Conservation (phyloP, 2,888 invertebrate genomes). For the Nephrocerus scutellatus region DNA sequence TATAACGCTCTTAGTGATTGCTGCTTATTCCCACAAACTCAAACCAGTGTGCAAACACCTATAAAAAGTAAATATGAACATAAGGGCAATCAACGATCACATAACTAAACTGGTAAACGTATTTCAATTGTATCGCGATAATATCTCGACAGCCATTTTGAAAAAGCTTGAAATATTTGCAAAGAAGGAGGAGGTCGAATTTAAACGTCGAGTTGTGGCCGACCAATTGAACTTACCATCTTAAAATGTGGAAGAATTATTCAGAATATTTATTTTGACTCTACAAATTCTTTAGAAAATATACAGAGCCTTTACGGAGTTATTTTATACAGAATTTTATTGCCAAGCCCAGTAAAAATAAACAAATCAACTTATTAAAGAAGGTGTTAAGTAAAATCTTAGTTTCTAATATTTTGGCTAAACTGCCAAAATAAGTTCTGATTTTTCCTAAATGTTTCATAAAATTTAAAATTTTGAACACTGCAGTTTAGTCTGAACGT, state of each 20-base stretch:
- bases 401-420: too few relatives aligned
- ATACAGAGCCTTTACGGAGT: too few relatives aligned
- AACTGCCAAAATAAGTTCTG: too few relatives aligned
- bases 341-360: too few relatives aligned
- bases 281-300: too few relatives aligned
- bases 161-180: not conserved
- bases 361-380: too few relatives aligned
- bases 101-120: not conserved
- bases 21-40: slow-evolving; percentile 1
- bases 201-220: not conserved
- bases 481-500: too few relatives aligned
- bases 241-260: slow-evolving; percentile 2
- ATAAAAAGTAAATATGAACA: slow-evolving; percentile 2
- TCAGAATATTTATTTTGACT: too few relatives aligned
- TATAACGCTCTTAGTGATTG: slow-evolving; percentile 1
- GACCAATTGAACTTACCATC: not conserved
- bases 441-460: too few relatives aligned
- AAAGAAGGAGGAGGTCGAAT: not conserved
- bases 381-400: too few relatives aligned
- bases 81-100: slow-evolving; percentile 1
- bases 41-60: slow-evolving; percentile 1
- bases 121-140: not conserved
- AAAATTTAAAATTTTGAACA: too few relatives aligned
- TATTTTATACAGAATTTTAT: too few relatives aligned
- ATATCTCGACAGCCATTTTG: not conserved